Base-by-base conservation (phyloP, 2,797 vertebrate genomes). In the Synanceia verrucosa region DNA sequence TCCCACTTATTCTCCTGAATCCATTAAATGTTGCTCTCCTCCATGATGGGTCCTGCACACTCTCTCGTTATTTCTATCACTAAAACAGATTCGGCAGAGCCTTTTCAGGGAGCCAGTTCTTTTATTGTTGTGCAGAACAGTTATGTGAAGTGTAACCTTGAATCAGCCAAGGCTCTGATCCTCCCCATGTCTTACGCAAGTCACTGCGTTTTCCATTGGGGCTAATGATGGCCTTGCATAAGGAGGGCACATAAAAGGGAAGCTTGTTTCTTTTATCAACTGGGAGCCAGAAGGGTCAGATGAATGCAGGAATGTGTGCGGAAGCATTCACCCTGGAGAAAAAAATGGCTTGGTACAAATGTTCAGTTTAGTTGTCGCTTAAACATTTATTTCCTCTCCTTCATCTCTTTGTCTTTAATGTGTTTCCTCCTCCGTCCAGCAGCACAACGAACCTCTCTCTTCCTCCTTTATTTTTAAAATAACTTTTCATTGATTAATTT, bases 201-300 rank as follows among this genome's bases (percentile, higher is more conserved):
- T 64, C 44, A 0, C 24, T 60, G 52, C 19, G 26, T 80, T 89
- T 90, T 85, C 87, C 84, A 78, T 57, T 50, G 57, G 60, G 70
- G 60, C 83, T 86, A 87, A 88, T 89, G 84, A 89, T 77, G 80
- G 82, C 73, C 86, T 89, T 88, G 81, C 78, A 79, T 86, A 87
- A 86, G 68, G 76, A 84, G 70, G 68, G 70, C 65, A 86, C 88
- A 91, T 91, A 77, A 91, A 91, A 91, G 87, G 44, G 57, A 80
- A 85, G 82, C 74, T 80, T 85, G 76, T 87, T 81, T 80, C 82
- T 87, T 87, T 83, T 82, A 85, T 92, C 87, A 86, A 76, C 80
- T 73, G 77, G 64, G 57, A 82, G 82, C 72, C 73, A 31, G 70
- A 65, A 68, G 47, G 61, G 58, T 79, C 70, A 73, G 74, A 88